Evolutionary conservation across 2,888 invertebrate species (phyloP).

Genomic region (Chrysolina americana): DNA sequence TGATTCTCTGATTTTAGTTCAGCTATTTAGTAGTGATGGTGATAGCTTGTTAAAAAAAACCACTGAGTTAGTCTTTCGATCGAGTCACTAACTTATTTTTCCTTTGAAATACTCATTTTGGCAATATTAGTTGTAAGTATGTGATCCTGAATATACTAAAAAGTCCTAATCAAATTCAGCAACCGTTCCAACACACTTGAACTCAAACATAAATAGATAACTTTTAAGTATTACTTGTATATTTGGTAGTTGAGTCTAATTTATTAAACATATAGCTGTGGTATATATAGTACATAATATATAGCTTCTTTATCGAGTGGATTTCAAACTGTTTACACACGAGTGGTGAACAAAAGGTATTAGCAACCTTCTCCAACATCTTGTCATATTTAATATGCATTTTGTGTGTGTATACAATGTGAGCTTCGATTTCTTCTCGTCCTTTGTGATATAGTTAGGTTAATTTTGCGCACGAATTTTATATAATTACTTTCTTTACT

Average conservation of each 20-base stretch:
- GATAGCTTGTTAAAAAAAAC: no score
- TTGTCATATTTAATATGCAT: neutral
- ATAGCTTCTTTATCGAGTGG: neutral
- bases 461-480: neutral
- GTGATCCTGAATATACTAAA: neutral
- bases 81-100: neutral
- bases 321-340: neutral
- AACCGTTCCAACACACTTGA: neutral
- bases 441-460: slow-evolving; percentile 4
- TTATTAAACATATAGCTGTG: slow-evolving; percentile 9
- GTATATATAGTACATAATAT: neutral
- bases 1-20: no score
- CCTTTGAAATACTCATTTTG: neutral
- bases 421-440: slow-evolving; percentile 22
- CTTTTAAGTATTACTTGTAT: slow-evolving; percentile 3
- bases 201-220: neutral
- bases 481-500: neutral
- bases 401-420: neutral
- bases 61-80: no score
- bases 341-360: no score
- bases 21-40: no score
- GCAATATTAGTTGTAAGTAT: neutral
- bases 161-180: neutral
- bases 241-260: neutral
- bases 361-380: neutral